Base-by-base conservation (phyloP, 2,113 vertebrate species). In the Bufo gargarizans region DNA sequence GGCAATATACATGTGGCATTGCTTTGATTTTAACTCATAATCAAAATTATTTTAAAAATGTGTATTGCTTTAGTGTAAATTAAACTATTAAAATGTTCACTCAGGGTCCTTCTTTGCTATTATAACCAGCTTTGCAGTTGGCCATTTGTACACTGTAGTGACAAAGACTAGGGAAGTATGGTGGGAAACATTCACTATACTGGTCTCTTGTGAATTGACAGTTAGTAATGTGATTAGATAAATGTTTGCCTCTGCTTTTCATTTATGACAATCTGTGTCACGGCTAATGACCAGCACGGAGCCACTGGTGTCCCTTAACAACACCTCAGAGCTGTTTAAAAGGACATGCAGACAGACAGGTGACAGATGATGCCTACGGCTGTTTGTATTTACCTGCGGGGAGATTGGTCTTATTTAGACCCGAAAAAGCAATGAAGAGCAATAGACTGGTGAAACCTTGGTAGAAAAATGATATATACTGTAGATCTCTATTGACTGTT, bases 331-430 rank as follows among this genome's bases (percentile, higher is more conserved):
- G 91, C 91, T 92, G 81, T 83, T 93, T 91, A 93, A 6, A 84
- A 90, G 91, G 77, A 86, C 91, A 89, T 90, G 90, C 91, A 92
- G 92, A 92, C 91, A 91, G 89, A 91, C 86, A 88, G 86, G 77
- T 90, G 86, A 89, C 90, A 87, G 87, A 89, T 86, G 17, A 45
- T 76, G 92, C 92, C 93, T 82, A 91, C 72, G 91, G 93, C 92
- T 92, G 74, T 91, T 89, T 89, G 72, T 84, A 89, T 84, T 84
- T 58, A 78, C 82, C 87, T 84, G 59, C 87, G 58, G 87, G 87
- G 59, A 78, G 53, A 84, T 77, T 84, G 53, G 20, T 43, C 43
- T 45, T 89, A 65, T 78, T 69, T 22, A 78, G 56, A 50, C 58
- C 87, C 71, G 84, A 53, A 84, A 67, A 84, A 33, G 7, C 72